phyloP scores from a whole-genome alignment of 1,140 invertebrate species.

The Pissodes strobi region DNA sequence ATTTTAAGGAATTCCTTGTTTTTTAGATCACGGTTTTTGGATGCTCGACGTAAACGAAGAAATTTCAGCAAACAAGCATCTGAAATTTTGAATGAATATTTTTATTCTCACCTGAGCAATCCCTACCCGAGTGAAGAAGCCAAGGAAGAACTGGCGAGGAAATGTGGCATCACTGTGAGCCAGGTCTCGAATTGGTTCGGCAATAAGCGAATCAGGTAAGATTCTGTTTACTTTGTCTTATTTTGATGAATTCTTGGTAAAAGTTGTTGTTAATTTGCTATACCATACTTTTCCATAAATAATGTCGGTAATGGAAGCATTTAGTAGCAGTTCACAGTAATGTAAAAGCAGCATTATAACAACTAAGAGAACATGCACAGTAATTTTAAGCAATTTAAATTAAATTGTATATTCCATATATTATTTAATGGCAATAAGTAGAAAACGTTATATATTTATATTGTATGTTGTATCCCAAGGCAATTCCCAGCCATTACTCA shows the following conservation, averaged over 20 bases:
- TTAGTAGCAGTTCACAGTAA: too few species aligned
- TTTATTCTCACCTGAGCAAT: conserved; percentile 99
- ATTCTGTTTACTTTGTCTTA: background rate
- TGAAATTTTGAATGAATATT: conserved; percentile 99
- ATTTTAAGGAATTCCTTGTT: background rate
- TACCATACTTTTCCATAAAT: too few species aligned
- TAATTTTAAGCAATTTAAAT: too few species aligned
- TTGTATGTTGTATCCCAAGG: too few species aligned
- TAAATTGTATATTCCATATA: too few species aligned
- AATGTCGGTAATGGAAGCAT: too few species aligned
- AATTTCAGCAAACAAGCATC: conserved; percentile 99
- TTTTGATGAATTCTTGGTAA: background rate
- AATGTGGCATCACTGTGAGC: conserved; percentile 98
- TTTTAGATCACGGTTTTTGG: conserved; percentile 79
- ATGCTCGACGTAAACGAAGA: conserved; percentile 96
- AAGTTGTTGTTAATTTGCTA: too few species aligned
- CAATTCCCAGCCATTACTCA: too few species aligned
- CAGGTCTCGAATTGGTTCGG: conserved; percentile 99
- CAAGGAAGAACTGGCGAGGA: conserved; percentile 98
- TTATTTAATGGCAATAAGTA: too few species aligned
- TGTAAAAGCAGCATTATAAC: too few species aligned
- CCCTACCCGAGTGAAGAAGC: conserved; percentile 99
- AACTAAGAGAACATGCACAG: too few species aligned
- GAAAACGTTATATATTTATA: too few species aligned
- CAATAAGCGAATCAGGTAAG: conserved; percentile 93